Percentiles rank a stretch among this genome's conserved stretches.
Conservation (phyloP, 2,888 invertebrate genomes). For the Conomelus anceps region DNA sequence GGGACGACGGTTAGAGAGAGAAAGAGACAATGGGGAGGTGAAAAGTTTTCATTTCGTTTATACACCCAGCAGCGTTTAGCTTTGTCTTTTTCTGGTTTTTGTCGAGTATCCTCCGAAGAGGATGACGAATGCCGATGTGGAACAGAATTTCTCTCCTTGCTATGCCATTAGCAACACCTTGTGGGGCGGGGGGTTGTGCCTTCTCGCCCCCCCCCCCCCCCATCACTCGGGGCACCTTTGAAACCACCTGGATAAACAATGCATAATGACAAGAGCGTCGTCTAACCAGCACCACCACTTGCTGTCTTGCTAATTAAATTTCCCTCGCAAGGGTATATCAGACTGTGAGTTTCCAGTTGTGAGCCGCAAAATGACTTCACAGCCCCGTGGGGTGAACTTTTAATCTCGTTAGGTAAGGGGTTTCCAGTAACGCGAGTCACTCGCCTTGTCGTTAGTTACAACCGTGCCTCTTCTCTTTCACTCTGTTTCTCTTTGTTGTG, state of each 20-base stretch:
- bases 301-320: constrained; percentile 8
- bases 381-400: background rate
- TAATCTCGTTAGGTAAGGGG: background rate
- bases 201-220: background rate
- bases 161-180: background rate
- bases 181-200: background rate
- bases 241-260: background rate
- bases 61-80: background rate
- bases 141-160: background rate
- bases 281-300: background rate
- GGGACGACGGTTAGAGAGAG: background rate
- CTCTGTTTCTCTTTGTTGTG: background rate
- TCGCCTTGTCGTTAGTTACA: constrained; percentile 3
- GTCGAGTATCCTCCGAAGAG: background rate
- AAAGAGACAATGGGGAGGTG: background rate
- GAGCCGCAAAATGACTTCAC: constrained; percentile 1
- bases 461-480: background rate
- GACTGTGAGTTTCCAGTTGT: background rate
- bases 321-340: background rate
- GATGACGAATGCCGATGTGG: background rate
- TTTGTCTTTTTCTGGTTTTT: background rate
- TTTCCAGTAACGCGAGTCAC: constrained; percentile 1
- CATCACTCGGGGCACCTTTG: too few species aligned
- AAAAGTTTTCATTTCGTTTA: background rate
- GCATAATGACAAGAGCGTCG: background rate